Base-by-base conservation (phyloP, 1,140 invertebrate genomes). In the Metaphire vulgaris region DNA sequence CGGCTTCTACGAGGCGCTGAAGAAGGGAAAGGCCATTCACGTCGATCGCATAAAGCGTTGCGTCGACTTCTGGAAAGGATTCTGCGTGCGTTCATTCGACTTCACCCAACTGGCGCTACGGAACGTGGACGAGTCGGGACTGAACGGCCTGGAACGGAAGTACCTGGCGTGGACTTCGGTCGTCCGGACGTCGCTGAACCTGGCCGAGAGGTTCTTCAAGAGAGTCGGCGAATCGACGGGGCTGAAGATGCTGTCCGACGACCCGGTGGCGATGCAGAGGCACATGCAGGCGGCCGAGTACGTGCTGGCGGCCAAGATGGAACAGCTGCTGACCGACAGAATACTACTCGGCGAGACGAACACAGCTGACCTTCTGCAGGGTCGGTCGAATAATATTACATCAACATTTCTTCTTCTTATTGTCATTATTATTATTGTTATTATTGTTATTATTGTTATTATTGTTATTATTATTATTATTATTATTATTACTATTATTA, bases 1-100 rank as follows among this genome's bases (percentile, higher is more conserved):
- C 69, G 75, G 75, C 16, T 76, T 76, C 69, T 76, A 34, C 41
- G 71, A 76, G 56, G 68, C 75, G 15, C 15, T 76, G 30, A 72
- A 70, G 34, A 76, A 76, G 69, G 69, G 75, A 33, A 76, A 76
- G 30, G 68, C 71, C 16, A n/a, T 26, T 26, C 33, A 41, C n/a
- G 1, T 76, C 2, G 75, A 76, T 41, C 70, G 70, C 21, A 76
- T 76, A 1, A 76, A 76, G 34, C 28, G 33, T 16, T 76, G n/a
- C 33, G 21, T 76, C 32, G 75, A 76, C 34, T 76, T 33, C 69
- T 76, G 75, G 75, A 76, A 76, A 41, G 75, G 75, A n/a, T 76
- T 76, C 75, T 34, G 31, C 28, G 31, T 72, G 33, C 68, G 75
- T 26, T 33, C 26, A 21, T 76, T 34, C 31, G 75, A 76, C 75